Evolutionary conservation across 2,888 invertebrate species (phyloP).

Genomic region (Archaeoteleia sp.): DNA sequence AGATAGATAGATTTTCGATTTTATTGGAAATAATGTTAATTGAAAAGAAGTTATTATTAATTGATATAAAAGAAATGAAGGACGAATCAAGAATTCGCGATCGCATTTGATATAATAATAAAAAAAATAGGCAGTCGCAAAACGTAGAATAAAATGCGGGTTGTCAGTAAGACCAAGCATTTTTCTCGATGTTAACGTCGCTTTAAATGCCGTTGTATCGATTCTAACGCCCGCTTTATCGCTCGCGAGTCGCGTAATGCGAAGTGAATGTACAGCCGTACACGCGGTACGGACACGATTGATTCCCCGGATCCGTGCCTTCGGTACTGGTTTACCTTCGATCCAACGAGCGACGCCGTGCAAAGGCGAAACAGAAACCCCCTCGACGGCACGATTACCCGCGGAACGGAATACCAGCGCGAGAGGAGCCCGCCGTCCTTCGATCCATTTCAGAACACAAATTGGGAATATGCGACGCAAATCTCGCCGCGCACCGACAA

Average conservation of each 20-base stretch:
- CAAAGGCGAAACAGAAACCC: conserved; percentile 37
- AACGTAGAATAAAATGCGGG: background rate
- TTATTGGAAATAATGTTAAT: too few relatives aligned
- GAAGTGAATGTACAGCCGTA: conserved; percentile 49
- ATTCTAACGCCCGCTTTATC: conserved; percentile 41
- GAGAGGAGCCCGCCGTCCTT: conserved; percentile 8
- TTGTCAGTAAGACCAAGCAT: conserved; percentile 26
- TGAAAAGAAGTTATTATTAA: too few relatives aligned
- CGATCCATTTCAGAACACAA: conserved; percentile 34
- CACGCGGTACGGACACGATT: conserved; percentile 38
- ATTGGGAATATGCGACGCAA: conserved; percentile 23
- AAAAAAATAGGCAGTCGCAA: background rate
- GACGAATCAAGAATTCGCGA: too few relatives aligned
- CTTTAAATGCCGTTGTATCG: conserved; percentile 40
- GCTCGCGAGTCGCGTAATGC: conserved; percentile 42
- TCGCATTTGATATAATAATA: too few relatives aligned
- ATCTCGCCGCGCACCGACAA: background rate
- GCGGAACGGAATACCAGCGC: conserved; percentile 23
- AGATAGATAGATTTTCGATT: too few relatives aligned
- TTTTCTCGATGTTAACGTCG: conserved; percentile 34
- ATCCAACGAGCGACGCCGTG: conserved; percentile 21
- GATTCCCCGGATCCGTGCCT: conserved; percentile 47
- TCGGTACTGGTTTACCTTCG: conserved; percentile 53
- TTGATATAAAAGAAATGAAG: too few relatives aligned
- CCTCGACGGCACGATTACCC: conserved; percentile 31